These are phyloP conservation scores for Operophtera brumata DNA, from an alignment of 2,888 invertebrate species.

Conservation along the genomic window DNA sequence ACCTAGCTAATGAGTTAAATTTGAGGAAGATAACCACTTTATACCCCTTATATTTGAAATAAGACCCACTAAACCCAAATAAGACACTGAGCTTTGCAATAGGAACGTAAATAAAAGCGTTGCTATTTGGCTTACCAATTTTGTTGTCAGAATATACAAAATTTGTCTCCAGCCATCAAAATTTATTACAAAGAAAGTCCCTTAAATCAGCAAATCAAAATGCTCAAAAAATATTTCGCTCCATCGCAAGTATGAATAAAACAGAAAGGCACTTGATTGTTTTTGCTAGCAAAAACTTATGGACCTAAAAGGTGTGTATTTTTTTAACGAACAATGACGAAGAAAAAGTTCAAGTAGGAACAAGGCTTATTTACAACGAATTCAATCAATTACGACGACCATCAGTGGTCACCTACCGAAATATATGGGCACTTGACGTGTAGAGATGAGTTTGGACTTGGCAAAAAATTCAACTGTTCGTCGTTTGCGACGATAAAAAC, in stretches of 20 bases:
- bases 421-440: constrained; percentile 69
- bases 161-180: constrained; percentile 18
- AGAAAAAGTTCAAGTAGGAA: constrained; percentile 45
- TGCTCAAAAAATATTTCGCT: constrained; percentile 28
- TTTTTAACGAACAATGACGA: constrained; percentile 33
- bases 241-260: constrained; percentile 37
- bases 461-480: constrained; percentile 64
- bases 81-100: constrained; percentile 1
- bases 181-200: constrained; percentile 15
- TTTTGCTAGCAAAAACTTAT: constrained; percentile 43
- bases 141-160: constrained; percentile 25
- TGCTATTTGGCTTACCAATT: constrained; percentile 14
- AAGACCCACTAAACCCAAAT: neutral
- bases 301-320: constrained; percentile 37
- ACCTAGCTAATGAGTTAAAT: neutral
- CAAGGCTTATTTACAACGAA: constrained; percentile 63
- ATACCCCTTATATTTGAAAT: neutral
- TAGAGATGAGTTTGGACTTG: constrained; percentile 63
- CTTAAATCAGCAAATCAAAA: constrained; percentile 27
- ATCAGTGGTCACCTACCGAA: constrained; percentile 60
- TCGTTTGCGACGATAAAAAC: constrained; percentile 65
- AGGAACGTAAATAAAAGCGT: constrained; percentile 8
- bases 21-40: neutral
- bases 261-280: constrained; percentile 32
- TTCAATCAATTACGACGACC: constrained; percentile 71